phyloP scores from a whole-genome alignment of 2,113 vertebrate genomes.

The Nansenia antarctica region DNA sequence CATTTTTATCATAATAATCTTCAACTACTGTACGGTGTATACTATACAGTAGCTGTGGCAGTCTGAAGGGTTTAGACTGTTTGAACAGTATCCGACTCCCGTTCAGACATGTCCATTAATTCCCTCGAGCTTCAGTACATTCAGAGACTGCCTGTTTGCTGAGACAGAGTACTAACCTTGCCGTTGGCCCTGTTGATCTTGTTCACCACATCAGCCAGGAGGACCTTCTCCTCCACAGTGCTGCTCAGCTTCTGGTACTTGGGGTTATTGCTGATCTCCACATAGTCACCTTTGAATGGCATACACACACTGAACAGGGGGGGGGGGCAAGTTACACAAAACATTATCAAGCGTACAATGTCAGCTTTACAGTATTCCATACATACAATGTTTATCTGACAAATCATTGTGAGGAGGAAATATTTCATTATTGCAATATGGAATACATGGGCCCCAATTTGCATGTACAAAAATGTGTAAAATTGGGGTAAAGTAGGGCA shows the following conservation, averaged over 20 bases:
- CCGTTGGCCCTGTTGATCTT: slow-evolving; percentile 98
- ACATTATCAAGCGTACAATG: neutral
- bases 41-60: neutral
- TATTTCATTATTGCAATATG: no score
- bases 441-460: no score
- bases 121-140: neutral
- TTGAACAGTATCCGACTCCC: neutral
- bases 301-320: slow-evolving; percentile 83
- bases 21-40: neutral
- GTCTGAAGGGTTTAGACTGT: neutral
- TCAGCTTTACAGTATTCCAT: neutral
- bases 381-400: no score
- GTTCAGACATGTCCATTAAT: neutral
- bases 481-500: no score
- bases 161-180: slow-evolving; percentile 80
- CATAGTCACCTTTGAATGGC: slow-evolving; percentile 96
- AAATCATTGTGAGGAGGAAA: no score
- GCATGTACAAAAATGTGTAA: no score
- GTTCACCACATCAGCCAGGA: slow-evolving; percentile 94
- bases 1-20: neutral
- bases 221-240: slow-evolving; percentile 90
- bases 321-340: neutral
- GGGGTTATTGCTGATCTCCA: slow-evolving; percentile 95
- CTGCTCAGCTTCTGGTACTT: slow-evolving; percentile 96
- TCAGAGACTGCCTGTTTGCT: no score